Evolutionary conservation across 2,797 vertebrate genomes (phyloP), one percentile per base, ranked within the genome.

Genomic region (Xiphorhynchus erythropygius): DNA sequence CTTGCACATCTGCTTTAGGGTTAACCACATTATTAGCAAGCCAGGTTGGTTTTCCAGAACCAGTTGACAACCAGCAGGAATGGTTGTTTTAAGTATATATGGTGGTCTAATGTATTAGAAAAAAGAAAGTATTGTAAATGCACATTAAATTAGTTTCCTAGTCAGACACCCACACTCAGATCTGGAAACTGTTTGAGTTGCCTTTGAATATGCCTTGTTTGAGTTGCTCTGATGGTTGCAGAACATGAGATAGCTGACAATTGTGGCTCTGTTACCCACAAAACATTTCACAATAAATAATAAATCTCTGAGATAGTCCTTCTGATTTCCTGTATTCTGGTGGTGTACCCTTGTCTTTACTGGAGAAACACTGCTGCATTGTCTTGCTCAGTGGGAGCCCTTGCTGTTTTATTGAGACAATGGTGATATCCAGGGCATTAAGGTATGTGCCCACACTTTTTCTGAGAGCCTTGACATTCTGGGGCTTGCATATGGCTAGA

Each of bases 191-290:
- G 10, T 63, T 42, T 42, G 41, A 64, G 21, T 44, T 64, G 30
- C 22, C 41, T 44, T 64, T 44, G 32, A 64, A n/a, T 24, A 17
- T 47, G 35, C n/a, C 50, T 88, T 52, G 27, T 32, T 42, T 41
- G 79, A 81, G 35, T 33, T 69, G 32, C 42, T 76, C 73, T 63
- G 42, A 8, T 53, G n/a, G 53, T 35, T 68, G 57, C 55, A 71
- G 80, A 80, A 21, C 46, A 22, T 39, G 60, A 22, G 27, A 39
- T 68, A 69, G 42, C 55, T 75, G 76, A 10, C 50, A 80, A 0
- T 44, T 64, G 11, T 0, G 1, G 3, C 4, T 18, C 24, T 62
- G n/a, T 5, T 39, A 50, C n/a, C 24, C 50, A 25, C 17, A 46
- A 60, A 91, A 78, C 22, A 17, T 68, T 75, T 83, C 64, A 37